Evolutionary conservation across 2,888 invertebrate genomes (phyloP).

Genomic region (Sylvicola fuscatus): DNA sequence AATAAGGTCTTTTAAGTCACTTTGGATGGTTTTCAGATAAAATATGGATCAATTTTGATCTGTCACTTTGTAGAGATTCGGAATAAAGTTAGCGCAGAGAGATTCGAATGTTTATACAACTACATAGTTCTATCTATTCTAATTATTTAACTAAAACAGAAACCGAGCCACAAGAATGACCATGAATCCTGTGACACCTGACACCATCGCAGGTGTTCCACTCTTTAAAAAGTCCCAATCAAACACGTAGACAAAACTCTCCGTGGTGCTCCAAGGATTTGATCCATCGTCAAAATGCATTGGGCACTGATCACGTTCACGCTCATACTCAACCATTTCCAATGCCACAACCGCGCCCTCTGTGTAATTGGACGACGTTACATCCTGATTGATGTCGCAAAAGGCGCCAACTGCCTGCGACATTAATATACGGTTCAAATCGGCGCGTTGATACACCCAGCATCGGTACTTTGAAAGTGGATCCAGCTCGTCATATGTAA

Average conservation of each 20-base stretch:
- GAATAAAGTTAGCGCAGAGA: no score
- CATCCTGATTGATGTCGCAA: slow-evolving; percentile 77
- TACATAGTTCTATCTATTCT: no score
- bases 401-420: slow-evolving; percentile 79
- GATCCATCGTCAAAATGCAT: slow-evolving; percentile 92
- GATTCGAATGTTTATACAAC: no score
- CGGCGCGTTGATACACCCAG: slow-evolving; percentile 94
- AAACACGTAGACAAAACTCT: slow-evolving; percentile 53
- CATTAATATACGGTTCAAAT: slow-evolving; percentile 69
- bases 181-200: no score
- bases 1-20: no score
- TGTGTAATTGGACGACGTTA: slow-evolving; percentile 68
- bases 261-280: slow-evolving; percentile 60
- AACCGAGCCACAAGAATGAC: no score
- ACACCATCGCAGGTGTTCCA: no score
- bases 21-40: no score
- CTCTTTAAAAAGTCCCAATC: slow-evolving; percentile 30
- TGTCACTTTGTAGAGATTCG: no score
- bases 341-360: slow-evolving; percentile 87
- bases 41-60: no score
- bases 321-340: slow-evolving; percentile 78
- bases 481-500: slow-evolving; percentile 91
- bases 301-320: slow-evolving; percentile 84
- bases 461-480: slow-evolving; percentile 90
- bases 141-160: no score